Conservation (phyloP, 2,888 invertebrate genomes). For the Drosophila acutilabella region DNA sequence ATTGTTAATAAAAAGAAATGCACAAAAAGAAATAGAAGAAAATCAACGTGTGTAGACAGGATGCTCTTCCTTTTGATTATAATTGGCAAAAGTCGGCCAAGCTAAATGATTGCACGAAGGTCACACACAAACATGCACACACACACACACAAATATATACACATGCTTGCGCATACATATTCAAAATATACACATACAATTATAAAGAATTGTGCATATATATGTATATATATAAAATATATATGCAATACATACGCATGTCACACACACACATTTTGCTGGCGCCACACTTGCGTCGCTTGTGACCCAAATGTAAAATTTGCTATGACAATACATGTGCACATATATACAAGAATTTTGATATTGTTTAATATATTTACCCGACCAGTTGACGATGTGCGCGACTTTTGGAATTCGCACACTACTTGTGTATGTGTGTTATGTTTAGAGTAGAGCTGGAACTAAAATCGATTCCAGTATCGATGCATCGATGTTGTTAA, state of each 20-base stretch:
- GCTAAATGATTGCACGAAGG: conserved; percentile 72
- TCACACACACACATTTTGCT: conserved; percentile 34
- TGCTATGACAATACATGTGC: conserved; percentile 20
- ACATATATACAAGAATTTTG: conserved; percentile 21
- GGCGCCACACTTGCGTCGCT: conserved; percentile 31
- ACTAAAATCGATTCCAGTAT: no score
- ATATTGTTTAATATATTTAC: conserved; percentile 60
- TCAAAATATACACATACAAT: conserved; percentile 12
- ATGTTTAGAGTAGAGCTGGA: conserved; percentile 7
- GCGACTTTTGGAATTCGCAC: conserved; percentile 57
- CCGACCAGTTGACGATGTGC: conserved; percentile 53
- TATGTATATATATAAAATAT: conserved; percentile 3
- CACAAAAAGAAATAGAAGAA: neutral
- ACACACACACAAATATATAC: neutral
- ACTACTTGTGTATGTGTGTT: conserved; percentile 20
- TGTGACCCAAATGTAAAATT: conserved; percentile 65
- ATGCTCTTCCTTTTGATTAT: conserved; percentile 48
- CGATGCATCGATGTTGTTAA: no score
- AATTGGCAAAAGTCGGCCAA: conserved; percentile 70
- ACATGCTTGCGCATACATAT: conserved; percentile 31
- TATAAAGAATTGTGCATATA: neutral
- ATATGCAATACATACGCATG: conserved; percentile 23
- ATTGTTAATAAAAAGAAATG: neutral
- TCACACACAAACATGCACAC: conserved; percentile 50
- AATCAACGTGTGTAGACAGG: conserved; percentile 27